phyloP scores from a whole-genome alignment of 2,888 invertebrate species.

The Rhabditoides inermis region DNA sequence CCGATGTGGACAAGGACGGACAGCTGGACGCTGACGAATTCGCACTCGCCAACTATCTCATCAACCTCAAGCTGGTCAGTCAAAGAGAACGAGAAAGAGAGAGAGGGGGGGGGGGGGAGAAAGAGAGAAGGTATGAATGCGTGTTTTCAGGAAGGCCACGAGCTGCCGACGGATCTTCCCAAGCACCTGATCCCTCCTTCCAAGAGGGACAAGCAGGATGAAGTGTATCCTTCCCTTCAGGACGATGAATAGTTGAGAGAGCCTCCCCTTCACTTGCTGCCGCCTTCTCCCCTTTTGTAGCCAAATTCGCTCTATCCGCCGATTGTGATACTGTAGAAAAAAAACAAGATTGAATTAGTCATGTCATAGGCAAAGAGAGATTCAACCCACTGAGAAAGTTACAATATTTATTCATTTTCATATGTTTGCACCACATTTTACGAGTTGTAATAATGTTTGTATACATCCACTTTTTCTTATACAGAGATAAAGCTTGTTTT shows the following conservation, averaged over 20 bases:
- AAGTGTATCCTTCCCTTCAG: slow-evolving; percentile 32
- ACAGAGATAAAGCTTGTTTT: no score
- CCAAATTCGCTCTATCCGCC: background rate
- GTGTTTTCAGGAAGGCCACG: slow-evolving; percentile 31
- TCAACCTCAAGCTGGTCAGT: slow-evolving; percentile 68
- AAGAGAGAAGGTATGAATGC: background rate
- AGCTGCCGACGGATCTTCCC: slow-evolving; percentile 44
- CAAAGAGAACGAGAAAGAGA: background rate
- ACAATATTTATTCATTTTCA: no score
- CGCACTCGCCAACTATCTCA: slow-evolving; percentile 92
- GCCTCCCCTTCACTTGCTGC: background rate
- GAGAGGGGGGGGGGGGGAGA: background rate
- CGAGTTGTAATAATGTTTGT: no score
- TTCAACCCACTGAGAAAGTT: no score
- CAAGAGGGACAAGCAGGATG: slow-evolving; percentile 31
- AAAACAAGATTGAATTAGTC: no score
- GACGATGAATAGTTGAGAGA: slow-evolving; percentile 13
- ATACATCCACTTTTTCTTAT: no score
- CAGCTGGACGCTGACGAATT: slow-evolving; percentile 91
- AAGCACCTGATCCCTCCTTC: slow-evolving; percentile 48
- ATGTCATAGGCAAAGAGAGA: no score
- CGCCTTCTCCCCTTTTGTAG: background rate
- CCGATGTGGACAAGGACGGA: slow-evolving; percentile 73
- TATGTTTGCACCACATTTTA: no score
- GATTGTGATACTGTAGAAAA: no score